A percentile compares a stretch with the other conserved stretches of the same genome.
Conservation (phyloP, 2,113 vertebrate genomes). For the Chaetura pelagica region DNA sequence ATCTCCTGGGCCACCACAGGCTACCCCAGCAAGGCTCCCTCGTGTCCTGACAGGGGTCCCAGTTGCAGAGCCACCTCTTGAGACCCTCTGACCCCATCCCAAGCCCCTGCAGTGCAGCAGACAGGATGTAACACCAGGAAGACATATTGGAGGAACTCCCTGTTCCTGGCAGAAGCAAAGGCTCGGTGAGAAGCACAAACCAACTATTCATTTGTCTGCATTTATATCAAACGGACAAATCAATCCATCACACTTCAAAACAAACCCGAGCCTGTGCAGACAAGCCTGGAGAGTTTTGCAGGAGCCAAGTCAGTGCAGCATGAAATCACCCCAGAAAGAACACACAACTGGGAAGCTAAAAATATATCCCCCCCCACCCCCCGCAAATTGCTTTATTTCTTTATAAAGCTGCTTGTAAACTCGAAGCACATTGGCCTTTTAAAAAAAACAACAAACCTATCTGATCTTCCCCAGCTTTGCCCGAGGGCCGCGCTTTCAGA, state of each 20-base stretch:
- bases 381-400: neutral
- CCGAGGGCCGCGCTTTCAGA: neutral
- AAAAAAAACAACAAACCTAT: too few species aligned
- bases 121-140: rapidly evolving
- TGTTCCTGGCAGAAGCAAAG: rapidly evolving
- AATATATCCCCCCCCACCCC: neutral
- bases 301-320: neutral
- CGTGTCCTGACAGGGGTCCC: rapidly evolving
- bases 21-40: neutral
- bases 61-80: rapidly evolving
- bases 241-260: neutral
- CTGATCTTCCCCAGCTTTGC: rapidly evolving
- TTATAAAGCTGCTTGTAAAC: neutral
- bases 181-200: neutral
- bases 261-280: neutral
- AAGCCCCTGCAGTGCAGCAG: rapidly evolving
- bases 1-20: rapidly evolving
- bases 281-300: neutral
- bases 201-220: rapidly evolving
- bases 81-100: neutral
- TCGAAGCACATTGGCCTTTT: rapidly evolving
- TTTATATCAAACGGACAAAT: rapidly evolving
- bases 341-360: neutral
- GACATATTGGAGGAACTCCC: neutral
- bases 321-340: neutral